Conservation (phyloP, 2,113 vertebrate genomes). For the Butastur rufipennis region DNA sequence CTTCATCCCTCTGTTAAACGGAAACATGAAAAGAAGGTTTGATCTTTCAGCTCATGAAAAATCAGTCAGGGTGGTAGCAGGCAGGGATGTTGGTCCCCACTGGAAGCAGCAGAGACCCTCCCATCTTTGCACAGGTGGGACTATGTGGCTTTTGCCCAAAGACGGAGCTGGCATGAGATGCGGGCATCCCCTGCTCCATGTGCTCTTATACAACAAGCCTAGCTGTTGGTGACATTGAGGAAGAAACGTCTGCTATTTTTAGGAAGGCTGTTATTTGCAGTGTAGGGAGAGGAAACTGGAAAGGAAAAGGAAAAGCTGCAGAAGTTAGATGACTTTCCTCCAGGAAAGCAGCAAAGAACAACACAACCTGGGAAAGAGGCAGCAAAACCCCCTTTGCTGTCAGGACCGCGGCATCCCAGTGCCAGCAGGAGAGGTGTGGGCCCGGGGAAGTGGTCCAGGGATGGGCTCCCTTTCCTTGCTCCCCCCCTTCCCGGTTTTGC, state of each 20-base stretch:
- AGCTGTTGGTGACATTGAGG: rapidly evolving
- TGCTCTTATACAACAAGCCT: neutral
- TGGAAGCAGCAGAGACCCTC: neutral
- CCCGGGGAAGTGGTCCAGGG: neutral
- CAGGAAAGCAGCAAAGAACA: neutral
- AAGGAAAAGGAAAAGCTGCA: neutral
- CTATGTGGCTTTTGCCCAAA: neutral
- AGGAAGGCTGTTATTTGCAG: neutral
- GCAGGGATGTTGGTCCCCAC: neutral
- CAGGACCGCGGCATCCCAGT: rapidly evolving
- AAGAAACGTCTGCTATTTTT: neutral
- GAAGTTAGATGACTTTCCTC: neutral
- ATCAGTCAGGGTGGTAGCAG: neutral
- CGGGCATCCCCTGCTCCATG: neutral
- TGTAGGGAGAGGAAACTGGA: neutral
- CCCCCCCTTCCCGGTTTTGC: neutral
- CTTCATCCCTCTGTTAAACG: neutral
- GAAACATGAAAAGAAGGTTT: neutral
- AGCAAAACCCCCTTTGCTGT: neutral
- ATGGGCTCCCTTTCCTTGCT: neutral
- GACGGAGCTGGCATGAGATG: neutral
- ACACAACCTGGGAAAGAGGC: neutral
- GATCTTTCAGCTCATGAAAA: neutral
- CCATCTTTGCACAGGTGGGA: neutral
- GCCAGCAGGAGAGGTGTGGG: neutral